Conservation (phyloP, 2,113 vertebrate species). For the Oryzias curvinotus region DNA sequence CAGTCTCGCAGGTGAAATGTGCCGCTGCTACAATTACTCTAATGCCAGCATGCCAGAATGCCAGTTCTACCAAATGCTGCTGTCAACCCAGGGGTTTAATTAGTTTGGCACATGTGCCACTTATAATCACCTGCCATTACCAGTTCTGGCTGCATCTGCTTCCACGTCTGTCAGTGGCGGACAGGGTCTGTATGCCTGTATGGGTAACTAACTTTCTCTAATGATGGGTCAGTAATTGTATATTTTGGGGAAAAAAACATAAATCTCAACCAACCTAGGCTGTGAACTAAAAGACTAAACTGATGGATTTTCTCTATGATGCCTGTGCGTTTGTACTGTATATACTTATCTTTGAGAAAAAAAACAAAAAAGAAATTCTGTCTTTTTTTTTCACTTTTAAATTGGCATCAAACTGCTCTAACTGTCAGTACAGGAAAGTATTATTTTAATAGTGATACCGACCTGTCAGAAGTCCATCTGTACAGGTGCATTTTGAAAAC, state of each 20-base stretch:
- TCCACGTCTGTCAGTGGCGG: slow-evolving; percentile 88
- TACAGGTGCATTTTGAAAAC: slow-evolving; percentile 49
- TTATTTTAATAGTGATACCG: slow-evolving; percentile 32
- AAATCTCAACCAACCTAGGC: slow-evolving; percentile 21
- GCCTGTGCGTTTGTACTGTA: slow-evolving; percentile 1
- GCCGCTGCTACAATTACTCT: slow-evolving; percentile 83
- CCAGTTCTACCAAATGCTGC: slow-evolving; percentile 89
- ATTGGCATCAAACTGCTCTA: slow-evolving; percentile 15
- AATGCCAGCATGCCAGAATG: slow-evolving; percentile 86
- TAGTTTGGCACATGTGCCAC: slow-evolving; percentile 90
- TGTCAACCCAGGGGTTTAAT: slow-evolving; percentile 94
- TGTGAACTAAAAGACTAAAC: slow-evolving; percentile 31
- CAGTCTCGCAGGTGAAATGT: slow-evolving; percentile 78
- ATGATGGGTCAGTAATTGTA: slow-evolving; percentile 19
- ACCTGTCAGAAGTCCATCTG: slow-evolving; percentile 51
- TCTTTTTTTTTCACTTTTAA: slow-evolving; percentile 7
- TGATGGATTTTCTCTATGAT: background rate
- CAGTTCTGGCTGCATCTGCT: slow-evolving; percentile 89
- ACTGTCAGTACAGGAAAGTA: slow-evolving; percentile 18
- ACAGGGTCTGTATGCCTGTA: slow-evolving; percentile 60
- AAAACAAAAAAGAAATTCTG: slow-evolving; percentile 17
- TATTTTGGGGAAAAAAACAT: slow-evolving; percentile 37
- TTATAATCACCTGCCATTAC: slow-evolving; percentile 99
- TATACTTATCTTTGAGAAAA: background rate
- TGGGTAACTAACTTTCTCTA: slow-evolving; percentile 31